Conservation (phyloP, 1,140 invertebrate species). For the Zaprionus capensis region DNA sequence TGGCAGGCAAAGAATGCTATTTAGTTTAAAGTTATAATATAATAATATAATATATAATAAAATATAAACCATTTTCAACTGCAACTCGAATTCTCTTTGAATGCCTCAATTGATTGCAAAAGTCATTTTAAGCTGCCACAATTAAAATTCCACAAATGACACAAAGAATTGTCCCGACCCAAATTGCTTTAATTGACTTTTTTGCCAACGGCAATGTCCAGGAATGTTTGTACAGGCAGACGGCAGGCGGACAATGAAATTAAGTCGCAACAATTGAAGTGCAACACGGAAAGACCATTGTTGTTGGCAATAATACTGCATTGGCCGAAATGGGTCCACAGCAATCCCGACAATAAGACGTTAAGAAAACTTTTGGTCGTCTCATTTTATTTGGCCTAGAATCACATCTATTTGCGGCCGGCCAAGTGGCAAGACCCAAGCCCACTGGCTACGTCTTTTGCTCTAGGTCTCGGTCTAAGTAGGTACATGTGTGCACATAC, state of each 20-base stretch:
- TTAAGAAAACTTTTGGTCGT: slow-evolving; percentile 21
- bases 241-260: neutral
- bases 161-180: slow-evolving; percentile 63
- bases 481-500: neutral
- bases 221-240: slow-evolving; percentile 11
- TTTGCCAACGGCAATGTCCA: slow-evolving; percentile 22
- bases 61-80: neutral
- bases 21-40: neutral
- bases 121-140: slow-evolving; percentile 41
- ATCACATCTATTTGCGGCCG: slow-evolving; percentile 8
- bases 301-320: slow-evolving; percentile 23
- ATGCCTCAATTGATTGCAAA: slow-evolving; percentile 7
- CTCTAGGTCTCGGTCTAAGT: neutral
- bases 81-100: neutral
- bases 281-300: slow-evolving; percentile 33
- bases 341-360: slow-evolving; percentile 20
- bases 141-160: slow-evolving; percentile 53
- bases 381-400: slow-evolving; percentile 20
- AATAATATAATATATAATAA: neutral
- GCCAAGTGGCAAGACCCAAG: neutral
- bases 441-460: neutral
- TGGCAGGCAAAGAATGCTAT: no score
- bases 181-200: slow-evolving; percentile 71
- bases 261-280: slow-evolving; percentile 38
- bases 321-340: slow-evolving; percentile 25